Evolutionary conservation across 2,797 vertebrate genomes (phyloP).

Genomic region (Muscicapa comitata): DNA sequence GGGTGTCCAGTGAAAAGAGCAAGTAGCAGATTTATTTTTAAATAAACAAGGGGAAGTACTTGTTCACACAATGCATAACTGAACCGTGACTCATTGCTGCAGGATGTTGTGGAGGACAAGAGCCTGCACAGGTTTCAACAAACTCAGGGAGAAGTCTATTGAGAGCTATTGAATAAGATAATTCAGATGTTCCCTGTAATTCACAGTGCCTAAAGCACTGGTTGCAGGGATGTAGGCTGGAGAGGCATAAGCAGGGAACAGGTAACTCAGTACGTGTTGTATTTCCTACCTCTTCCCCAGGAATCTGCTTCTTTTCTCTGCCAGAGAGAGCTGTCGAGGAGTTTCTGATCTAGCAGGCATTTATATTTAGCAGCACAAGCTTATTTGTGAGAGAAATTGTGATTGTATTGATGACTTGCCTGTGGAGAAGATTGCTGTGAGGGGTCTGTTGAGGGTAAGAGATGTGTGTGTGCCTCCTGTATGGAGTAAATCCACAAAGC

Average conservation of each 20-base stretch:
- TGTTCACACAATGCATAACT: slow-evolving; percentile 41
- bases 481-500: not conserved
- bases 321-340: not conserved
- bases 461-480: not conserved
- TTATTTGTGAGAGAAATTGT: not conserved
- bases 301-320: not conserved
- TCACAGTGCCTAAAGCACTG: not conserved
- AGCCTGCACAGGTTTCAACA: slow-evolving; percentile 14
- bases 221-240: not conserved
- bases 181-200: not conserved
- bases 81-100: slow-evolving; percentile 23
- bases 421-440: not conserved
- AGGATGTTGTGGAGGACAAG: slow-evolving; percentile 21
- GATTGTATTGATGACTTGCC: not conserved
- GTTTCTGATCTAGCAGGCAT: not conserved
- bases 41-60: slow-evolving; percentile 51
- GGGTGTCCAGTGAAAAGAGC: not conserved
- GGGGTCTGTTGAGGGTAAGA: not conserved
- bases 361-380: not conserved
- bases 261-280: not conserved
- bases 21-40: slow-evolving; percentile 20
- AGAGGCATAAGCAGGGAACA: not conserved
- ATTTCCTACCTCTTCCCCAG: not conserved
- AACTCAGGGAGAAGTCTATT: not conserved
- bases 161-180: not conserved